Evolutionary conservation across 2,888 invertebrate species (phyloP), one percentile per base, ranked within the genome.

Genomic region (Crioceris asparagi): DNA sequence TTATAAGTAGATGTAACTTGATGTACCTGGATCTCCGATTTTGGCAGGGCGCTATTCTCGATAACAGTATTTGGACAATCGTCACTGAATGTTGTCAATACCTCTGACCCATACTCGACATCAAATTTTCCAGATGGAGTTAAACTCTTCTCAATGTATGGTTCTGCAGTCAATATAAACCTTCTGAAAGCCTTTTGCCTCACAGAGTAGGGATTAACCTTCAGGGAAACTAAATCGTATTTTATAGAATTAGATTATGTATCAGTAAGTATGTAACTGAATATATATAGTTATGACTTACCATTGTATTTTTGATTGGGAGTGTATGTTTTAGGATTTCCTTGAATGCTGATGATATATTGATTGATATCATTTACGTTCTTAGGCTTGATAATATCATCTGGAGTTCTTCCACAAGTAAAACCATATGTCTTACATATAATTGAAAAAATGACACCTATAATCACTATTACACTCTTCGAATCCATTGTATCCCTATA

Each of bases 41-140:
- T 91, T 0, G 79, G 75, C 45, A 79, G 73, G n/a, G 46, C 47
- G 38, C 81, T 83, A 3, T 84, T 77, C 47, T 91, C 88, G 18
- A 79, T 76, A 1, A 92, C 77, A 8, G 87, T 78, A 48, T 88
- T 83, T 3, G 76, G 73, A 52, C 92, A 92, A 5, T 72, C 68
- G 29, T 81, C 79, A 47, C 81, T 77, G 50, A 80, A 77, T 50
- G 77, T 78, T 1, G 83, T 78, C 45, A 83, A 70, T 0, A 80
- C 42, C 23, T 40, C 32, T 3, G 37, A 72, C 50, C 84, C 79
- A 8, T 79, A 75, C 35, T 80, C 77, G 36, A 79, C 67, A 55
- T 77, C 74, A 51, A 83, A 80, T 25, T 69, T 69, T 1, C 78
- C 75, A 1, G 71, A 68, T 8, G 44, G 18, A 17, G 57, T 62